Evolutionary conservation across 2,888 invertebrate genomes (phyloP).

Genomic region (Macroteleia sp.): DNA sequence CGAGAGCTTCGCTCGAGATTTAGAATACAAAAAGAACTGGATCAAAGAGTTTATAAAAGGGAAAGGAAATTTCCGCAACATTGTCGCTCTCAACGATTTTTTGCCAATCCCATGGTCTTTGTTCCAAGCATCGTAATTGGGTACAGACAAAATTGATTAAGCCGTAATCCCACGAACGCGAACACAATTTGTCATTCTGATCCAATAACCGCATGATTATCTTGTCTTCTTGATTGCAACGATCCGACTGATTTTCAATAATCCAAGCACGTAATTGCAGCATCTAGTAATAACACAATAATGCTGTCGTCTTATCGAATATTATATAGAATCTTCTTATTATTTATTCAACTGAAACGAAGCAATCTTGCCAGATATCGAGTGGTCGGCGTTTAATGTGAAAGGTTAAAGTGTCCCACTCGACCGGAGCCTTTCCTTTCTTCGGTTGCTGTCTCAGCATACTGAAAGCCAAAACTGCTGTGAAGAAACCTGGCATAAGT

Average conservation of each 20-base stretch:
- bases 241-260: constrained; percentile 22
- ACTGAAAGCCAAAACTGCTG: constrained; percentile 51
- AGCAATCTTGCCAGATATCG: constrained; percentile 39
- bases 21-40: constrained; percentile 13
- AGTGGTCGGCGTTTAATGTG: constrained; percentile 38
- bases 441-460: constrained; percentile 50
- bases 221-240: constrained; percentile 24
- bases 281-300: constrained; percentile 20
- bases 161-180: neutral
- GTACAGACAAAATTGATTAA: constrained; percentile 18
- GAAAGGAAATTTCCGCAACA: constrained; percentile 15
- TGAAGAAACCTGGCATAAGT: constrained; percentile 40
- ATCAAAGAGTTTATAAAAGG: constrained; percentile 18
- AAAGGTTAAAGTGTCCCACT: constrained; percentile 49
- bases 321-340: constrained; percentile 23
- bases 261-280: constrained; percentile 4
- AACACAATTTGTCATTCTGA: constrained; percentile 26
- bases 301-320: constrained; percentile 17
- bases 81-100: constrained; percentile 19
- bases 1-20: constrained; percentile 24
- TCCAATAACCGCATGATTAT: constrained; percentile 31
- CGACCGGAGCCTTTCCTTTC: constrained; percentile 7
- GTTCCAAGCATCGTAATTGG: constrained; percentile 19
- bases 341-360: constrained; percentile 37
- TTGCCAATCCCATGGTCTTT: neutral